Evolutionary conservation across 2,888 invertebrate genomes (phyloP).

Genomic region (Anoncus sp.): DNA sequence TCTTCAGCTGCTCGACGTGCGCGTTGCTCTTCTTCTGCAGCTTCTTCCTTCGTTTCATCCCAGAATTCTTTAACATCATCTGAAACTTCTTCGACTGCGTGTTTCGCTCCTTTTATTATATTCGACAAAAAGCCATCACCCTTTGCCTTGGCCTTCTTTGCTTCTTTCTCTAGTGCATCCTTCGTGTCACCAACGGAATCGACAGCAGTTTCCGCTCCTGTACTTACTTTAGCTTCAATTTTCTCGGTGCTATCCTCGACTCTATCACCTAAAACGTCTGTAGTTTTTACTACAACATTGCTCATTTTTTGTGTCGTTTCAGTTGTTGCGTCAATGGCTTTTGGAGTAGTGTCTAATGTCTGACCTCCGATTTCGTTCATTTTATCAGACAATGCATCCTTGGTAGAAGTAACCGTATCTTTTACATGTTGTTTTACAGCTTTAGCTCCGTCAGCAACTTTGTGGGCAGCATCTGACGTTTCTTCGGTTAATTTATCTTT

Average conservation of each 20-base stretch:
- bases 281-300: conserved; percentile 79
- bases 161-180: conserved; percentile 37
- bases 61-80: conserved; percentile 63
- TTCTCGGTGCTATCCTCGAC: conserved; percentile 57
- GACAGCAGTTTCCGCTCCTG: conserved; percentile 32
- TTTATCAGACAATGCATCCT: conserved; percentile 63
- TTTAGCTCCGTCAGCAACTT: conserved; percentile 83
- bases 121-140: conserved; percentile 63
- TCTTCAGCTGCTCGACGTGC: conserved; percentile 59
- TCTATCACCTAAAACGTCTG: conserved; percentile 57
- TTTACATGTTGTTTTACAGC: conserved; percentile 83
- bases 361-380: conserved; percentile 73
- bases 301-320: conserved; percentile 66
- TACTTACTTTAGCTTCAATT: conserved; percentile 48
- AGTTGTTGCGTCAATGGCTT: conserved; percentile 80
- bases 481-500: conserved; percentile 72
- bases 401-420: conserved; percentile 76
- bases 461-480: conserved; percentile 29
- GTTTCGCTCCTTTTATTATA: conserved; percentile 68
- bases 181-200: conserved; percentile 20
- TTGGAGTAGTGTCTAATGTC: conserved; percentile 71
- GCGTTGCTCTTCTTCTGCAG: conserved; percentile 62
- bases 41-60: conserved; percentile 65
- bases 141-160: conserved; percentile 32
- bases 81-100: conserved; percentile 59